Conservation (phyloP, 2,113 vertebrate species). For the Micronycteris hirsuta region DNA sequence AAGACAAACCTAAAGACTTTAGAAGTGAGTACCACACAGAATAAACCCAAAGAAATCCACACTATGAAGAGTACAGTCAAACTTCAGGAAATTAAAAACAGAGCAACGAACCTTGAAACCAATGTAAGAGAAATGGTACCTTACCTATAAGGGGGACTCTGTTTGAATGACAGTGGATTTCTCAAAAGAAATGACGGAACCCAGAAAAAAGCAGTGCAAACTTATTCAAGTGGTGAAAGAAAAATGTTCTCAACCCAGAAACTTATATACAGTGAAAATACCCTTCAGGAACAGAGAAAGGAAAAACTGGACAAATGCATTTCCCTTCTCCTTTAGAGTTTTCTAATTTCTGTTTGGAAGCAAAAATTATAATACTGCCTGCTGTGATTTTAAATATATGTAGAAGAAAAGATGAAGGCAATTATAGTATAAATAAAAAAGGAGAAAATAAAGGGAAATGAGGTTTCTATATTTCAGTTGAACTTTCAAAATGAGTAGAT, state of each 20-base stretch:
- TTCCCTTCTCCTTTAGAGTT: not conserved
- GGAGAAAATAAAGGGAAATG: not conserved
- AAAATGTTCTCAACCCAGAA: not conserved
- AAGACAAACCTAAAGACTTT: not conserved
- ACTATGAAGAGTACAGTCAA: not conserved
- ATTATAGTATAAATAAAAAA: not conserved
- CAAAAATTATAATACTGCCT: not conserved
- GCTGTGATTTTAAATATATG: not conserved
- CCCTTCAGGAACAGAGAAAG: not conserved
- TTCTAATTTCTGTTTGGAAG: not conserved
- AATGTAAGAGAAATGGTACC: not conserved
- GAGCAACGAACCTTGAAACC: not conserved
- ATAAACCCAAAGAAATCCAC: not conserved
- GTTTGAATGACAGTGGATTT: not conserved
- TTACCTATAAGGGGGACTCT: not conserved
- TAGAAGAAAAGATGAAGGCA: not conserved
- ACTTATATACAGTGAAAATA: not conserved
- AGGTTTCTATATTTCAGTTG: not conserved
- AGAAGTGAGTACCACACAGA: not conserved
- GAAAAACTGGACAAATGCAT: not conserved
- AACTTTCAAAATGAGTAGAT: not conserved
- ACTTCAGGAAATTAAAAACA: not conserved
- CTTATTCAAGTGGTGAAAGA: not conserved
- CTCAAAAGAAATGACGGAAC: not conserved
- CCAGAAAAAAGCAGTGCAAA: not conserved